Evolutionary conservation across 2,797 vertebrate species (phyloP).

Genomic region (Trachops cirrhosus): DNA sequence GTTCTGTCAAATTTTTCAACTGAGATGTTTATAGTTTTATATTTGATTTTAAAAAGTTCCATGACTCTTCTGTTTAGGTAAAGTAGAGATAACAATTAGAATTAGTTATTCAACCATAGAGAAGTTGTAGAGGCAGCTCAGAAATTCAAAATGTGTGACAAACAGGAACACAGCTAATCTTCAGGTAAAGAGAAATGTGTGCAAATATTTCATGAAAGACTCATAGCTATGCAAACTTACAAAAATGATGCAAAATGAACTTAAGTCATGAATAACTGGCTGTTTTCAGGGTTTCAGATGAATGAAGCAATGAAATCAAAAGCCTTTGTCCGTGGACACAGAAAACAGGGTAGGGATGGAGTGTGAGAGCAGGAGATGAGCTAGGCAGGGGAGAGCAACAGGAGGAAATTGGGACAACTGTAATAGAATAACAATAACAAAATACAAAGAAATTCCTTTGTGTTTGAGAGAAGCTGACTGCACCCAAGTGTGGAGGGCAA

Average conservation of each 20-base stretch:
- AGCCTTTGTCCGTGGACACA: background rate
- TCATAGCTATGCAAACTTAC: background rate
- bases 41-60: constrained; percentile 27
- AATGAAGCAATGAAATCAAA: background rate
- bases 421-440: too few relatives aligned
- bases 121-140: background rate
- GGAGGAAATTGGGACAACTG: too few relatives aligned
- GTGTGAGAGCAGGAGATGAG: too few relatives aligned
- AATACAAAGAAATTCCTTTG: background rate
- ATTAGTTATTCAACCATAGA: constrained; percentile 8
- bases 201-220: constrained; percentile 20
- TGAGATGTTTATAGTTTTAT: background rate
- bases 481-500: background rate
- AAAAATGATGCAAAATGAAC: background rate
- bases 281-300: background rate
- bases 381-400: too few relatives aligned
- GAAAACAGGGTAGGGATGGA: too few relatives aligned
- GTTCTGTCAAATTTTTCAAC: constrained; percentile 12
- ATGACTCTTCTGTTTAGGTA: background rate
- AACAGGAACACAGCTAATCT: background rate
- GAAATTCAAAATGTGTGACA: constrained; percentile 28
- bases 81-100: background rate
- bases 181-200: background rate
- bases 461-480: background rate
- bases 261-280: background rate